These are phyloP conservation scores for Gadus chalcogrammus DNA, from an alignment of 2,113 vertebrate genomes.

Conservation along the genomic window DNA sequence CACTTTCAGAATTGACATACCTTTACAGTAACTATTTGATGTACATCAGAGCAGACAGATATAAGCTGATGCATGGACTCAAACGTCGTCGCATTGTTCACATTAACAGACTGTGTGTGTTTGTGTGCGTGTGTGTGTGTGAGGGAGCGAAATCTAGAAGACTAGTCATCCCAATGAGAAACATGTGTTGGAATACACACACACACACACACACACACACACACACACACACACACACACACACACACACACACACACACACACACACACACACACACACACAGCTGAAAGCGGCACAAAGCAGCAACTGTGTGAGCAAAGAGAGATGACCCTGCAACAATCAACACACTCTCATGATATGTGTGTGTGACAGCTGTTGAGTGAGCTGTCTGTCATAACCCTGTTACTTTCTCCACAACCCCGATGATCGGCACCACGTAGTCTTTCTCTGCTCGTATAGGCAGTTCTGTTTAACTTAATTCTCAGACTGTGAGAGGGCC, in stretches of 20 bases:
- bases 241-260: background rate
- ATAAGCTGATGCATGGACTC: background rate
- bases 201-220: background rate
- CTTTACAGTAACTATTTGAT: background rate
- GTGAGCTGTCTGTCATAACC: slow-evolving; percentile 57
- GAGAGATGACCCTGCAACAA: no score
- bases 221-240: background rate
- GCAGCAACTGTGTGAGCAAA: no score
- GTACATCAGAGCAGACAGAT: background rate
- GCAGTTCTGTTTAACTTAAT: no score
- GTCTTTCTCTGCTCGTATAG: background rate
- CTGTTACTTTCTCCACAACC: slow-evolving; percentile 59
- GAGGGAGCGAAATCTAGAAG: no score
- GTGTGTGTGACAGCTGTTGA: slow-evolving; percentile 54
- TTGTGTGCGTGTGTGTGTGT: slow-evolving; percentile 26
- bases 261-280: background rate
- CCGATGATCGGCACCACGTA: slow-evolving; percentile 51
- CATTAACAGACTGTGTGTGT: slow-evolving; percentile 45
- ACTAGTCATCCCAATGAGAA: no score
- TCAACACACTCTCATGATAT: slow-evolving; percentile 42
- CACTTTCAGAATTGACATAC: background rate
- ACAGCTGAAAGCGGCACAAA: no score
- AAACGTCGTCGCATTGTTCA: slow-evolving; percentile 37
- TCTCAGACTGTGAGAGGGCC: no score
- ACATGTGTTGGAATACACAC: no score